phyloP scores from a whole-genome alignment of 2,113 vertebrate genomes.

The Sylvilagus bachmani region DNA sequence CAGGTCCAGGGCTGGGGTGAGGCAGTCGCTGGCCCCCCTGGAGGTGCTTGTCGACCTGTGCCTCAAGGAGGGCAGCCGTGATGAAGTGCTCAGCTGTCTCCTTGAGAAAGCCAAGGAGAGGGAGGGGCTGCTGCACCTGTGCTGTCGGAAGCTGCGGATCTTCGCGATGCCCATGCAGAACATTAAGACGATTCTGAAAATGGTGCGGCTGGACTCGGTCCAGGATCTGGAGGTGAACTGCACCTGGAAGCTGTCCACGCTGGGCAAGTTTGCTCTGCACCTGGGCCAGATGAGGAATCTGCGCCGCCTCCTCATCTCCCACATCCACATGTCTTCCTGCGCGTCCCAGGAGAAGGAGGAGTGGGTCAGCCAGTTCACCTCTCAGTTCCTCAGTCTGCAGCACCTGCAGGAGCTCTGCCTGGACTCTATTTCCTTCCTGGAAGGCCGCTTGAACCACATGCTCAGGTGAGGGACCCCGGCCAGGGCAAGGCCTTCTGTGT shows the following conservation, averaged over 20 bases:
- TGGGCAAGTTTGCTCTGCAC: neutral
- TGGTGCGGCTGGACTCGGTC: neutral
- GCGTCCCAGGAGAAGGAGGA: neutral
- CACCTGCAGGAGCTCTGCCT: conserved; percentile 51
- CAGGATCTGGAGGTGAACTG: conserved; percentile 54
- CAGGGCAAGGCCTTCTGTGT: neutral
- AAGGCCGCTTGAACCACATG: conserved; percentile 41
- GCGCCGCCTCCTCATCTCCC: neutral
- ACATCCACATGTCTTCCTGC: neutral
- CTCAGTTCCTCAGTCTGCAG: conserved; percentile 40
- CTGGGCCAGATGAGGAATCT: conserved; percentile 44
- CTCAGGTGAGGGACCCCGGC: conserved; percentile 55
- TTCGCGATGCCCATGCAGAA: neutral
- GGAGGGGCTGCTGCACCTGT: neutral
- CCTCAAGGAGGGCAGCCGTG: neutral
- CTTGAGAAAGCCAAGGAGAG: conserved; percentile 24
- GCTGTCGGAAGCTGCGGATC: conserved; percentile 55
- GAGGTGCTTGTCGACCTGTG: conserved; percentile 60
- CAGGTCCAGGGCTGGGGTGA: rapidly evolving
- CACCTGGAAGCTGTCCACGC: conserved; percentile 36
- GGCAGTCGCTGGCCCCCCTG: neutral
- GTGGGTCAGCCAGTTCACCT: neutral
- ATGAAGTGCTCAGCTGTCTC: conserved; percentile 11
- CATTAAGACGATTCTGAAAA: conserved; percentile 13
- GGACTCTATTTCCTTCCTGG: conserved; percentile 46